These are phyloP conservation scores for Eumeta japonica DNA, from an alignment of 1,140 invertebrate species.

Conservation along the genomic window DNA sequence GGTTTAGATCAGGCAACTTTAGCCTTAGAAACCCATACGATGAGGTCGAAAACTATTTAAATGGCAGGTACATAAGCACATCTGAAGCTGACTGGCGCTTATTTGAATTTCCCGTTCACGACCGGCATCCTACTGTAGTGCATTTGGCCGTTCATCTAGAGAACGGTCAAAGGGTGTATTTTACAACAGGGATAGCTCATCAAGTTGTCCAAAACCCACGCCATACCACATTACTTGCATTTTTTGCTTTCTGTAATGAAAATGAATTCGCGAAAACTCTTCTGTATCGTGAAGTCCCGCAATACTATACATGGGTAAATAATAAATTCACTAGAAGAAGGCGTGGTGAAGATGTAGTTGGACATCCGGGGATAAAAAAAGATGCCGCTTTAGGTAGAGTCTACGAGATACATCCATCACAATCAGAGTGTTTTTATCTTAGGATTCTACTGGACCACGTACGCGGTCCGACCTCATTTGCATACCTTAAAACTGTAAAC, in stretches of 20 bases:
- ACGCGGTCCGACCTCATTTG: no score
- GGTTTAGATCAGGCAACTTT: no score
- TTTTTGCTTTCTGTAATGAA: no score
- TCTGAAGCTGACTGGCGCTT: conserved; percentile 49
- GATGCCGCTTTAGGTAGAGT: conserved; percentile 10
- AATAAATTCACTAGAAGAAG: no score
- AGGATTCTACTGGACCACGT: conserved; percentile 12
- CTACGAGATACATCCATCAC: no score
- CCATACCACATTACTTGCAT: no score
- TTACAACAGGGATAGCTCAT: conserved; percentile 16
- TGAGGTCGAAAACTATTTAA: no score
- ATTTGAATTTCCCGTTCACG: conserved; percentile 40
- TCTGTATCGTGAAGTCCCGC: no score
- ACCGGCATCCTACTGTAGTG: conserved; percentile 38
- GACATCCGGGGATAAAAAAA: conserved; percentile 13
- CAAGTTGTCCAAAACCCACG: conserved; percentile 12
- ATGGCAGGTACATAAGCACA: conserved; percentile 41
- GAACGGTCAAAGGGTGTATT: conserved; percentile 46
- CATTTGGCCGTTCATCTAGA: conserved; percentile 46
- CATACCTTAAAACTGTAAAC: conserved; percentile 12
- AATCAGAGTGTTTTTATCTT: no score
- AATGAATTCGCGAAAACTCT: no score
- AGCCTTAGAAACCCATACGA: conserved; percentile 44
- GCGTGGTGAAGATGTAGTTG: conserved; percentile 13
- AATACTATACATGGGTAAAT: no score